Percentiles rank a stretch among this genome's conserved stretches.
These are phyloP conservation scores for Antechinus stuartii DNA, from an alignment of 2,113 vertebrate genomes.

Conservation along the genomic window DNA sequence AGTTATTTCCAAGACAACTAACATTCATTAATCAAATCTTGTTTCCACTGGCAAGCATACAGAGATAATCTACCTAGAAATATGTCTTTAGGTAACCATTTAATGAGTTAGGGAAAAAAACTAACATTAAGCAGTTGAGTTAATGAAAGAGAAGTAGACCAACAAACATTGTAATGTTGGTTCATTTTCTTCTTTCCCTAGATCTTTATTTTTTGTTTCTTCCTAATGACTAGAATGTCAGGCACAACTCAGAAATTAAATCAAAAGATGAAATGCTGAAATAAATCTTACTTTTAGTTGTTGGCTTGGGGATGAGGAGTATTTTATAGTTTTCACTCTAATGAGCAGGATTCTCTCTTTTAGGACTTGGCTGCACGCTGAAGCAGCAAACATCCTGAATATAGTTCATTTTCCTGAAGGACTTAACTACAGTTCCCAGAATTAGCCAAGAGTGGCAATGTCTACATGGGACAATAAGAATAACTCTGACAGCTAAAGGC, in stretches of 20 bases:
- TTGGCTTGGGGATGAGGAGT: constrained; percentile 48
- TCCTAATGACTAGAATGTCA: constrained; percentile 31
- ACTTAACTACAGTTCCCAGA: constrained; percentile 46
- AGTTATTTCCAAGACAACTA: constrained; percentile 65
- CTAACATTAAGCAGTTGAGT: constrained; percentile 41
- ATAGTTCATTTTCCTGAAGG: constrained; percentile 22
- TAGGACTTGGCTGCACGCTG: constrained; percentile 26
- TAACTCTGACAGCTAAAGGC: constrained; percentile 57
- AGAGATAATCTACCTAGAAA: constrained; percentile 59
- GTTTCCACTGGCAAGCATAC: constrained; percentile 62
- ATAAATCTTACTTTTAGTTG: constrained; percentile 44
- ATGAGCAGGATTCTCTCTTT: constrained; percentile 50
- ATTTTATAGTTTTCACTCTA: constrained; percentile 57
- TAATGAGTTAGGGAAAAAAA: constrained; percentile 52
- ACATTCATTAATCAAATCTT: constrained; percentile 67
- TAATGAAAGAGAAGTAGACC: constrained; percentile 54
- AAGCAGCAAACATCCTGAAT: constrained; percentile 42
- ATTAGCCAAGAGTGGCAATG: constrained; percentile 24
- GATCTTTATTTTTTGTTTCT: constrained; percentile 43
- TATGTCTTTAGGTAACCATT: constrained; percentile 70
- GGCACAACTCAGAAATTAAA: constrained; percentile 35
- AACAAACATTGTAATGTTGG: neutral
- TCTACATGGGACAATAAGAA: constrained; percentile 49
- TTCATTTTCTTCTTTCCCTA: constrained; percentile 22
- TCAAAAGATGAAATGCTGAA: constrained; percentile 51